Base-by-base conservation (phyloP, 1,140 invertebrate species). In the Aphelinus atriplicis region DNA sequence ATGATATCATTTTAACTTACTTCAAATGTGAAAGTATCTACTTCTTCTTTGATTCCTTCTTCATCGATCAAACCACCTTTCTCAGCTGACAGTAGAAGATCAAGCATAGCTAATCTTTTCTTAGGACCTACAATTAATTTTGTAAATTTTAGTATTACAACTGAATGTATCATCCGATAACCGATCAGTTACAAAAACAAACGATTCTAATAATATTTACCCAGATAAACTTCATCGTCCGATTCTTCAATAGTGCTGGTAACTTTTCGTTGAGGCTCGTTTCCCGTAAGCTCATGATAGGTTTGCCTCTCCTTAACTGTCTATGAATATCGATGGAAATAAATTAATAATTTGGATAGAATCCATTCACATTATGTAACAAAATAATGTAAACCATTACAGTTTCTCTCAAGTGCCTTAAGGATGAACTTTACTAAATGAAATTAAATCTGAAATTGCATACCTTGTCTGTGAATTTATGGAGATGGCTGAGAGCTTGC, bases 21-120 rank as follows among this genome's bases (percentile, higher is more conserved):
- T 88, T 92, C 93, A 86, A 95, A 95, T 90, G 94, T 93, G 80
- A 95, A 95, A 0, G 94, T 95, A 82, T 95, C 93, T 3, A 95
- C 93, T 89, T 95, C 94, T 81, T 95, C 94, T 76, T 91, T 89
- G 61, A 96, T 94, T 69, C 94, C 94, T 45, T 86, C 74, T 64
- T 91, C 85, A 74, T 89, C 90, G 67, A 90, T 90, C 7, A 78
- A 63, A 58, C 84, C 88, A 42, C 89, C 86, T 71, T 88, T 81
- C 58, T 89, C 87, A 71, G 91, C 89, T n/a, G 89, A 89, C 79
- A 96, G 84, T 6, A 96, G 80, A 77, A 96, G 88, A 88, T 97
- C 95, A n/a, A 97, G 84, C 87, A 97, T 95, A 7, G 95, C 94
- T 9, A 93, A 80, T 65, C 91, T 89, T 72, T 90, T 91, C 73